These are phyloP conservation scores for Elanoides forficatus DNA, from an alignment of 2,113 vertebrate species.

Conservation along the genomic window DNA sequence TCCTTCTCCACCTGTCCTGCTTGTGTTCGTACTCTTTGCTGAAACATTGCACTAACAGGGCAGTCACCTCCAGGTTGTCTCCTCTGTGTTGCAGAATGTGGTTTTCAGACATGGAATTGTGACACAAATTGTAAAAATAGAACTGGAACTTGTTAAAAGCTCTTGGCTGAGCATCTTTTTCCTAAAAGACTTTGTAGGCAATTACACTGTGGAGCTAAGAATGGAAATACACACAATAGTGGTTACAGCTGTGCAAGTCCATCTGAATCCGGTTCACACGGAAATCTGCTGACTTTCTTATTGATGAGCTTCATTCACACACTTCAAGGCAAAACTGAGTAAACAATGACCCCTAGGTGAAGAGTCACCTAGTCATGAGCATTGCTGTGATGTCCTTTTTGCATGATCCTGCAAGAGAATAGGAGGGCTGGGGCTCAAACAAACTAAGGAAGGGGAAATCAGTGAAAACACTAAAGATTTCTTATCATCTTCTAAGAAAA, in stretches of 20 bases:
- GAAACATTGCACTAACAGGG: not conserved
- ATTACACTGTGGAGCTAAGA: not conserved
- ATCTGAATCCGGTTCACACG: not conserved
- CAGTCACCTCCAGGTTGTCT: not conserved
- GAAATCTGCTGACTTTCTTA: not conserved
- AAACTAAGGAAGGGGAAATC: not conserved
- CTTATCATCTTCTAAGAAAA: not conserved
- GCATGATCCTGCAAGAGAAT: not conserved
- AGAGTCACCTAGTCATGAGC: not conserved
- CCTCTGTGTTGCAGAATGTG: not conserved
- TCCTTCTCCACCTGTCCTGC: not conserved
- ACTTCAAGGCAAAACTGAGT: not conserved
- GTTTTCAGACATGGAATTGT: not conserved
- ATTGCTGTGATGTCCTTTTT: not conserved
- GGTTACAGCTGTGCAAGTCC: conserved; percentile 6
- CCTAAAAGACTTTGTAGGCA: conserved; percentile 13
- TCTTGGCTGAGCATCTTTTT: not conserved
- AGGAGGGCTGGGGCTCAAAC: not conserved
- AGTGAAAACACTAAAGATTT: not conserved
- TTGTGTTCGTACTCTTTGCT: not conserved
- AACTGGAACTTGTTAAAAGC: not conserved
- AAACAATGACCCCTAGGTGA: not conserved
- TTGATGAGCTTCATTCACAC: not conserved
- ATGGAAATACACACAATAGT: conserved; percentile 1
- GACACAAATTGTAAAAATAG: conserved; percentile 12